Percentiles rank a stretch among this genome's conserved stretches.
Evolutionary conservation across 2,888 invertebrate genomes (phyloP).

Genomic region (Acholoe squamosa): DNA sequence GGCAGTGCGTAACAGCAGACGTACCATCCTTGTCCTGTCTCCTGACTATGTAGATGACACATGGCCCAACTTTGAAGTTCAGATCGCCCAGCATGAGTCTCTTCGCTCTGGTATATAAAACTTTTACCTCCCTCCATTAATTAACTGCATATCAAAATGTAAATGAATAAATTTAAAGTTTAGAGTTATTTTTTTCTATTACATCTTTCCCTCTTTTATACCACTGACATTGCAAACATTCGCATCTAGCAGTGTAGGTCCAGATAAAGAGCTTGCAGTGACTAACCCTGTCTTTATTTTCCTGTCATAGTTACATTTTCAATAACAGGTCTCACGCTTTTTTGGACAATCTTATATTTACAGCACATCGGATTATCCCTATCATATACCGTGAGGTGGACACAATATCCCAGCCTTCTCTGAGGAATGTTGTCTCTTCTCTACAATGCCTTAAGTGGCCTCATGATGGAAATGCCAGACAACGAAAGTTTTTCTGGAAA

Average conservation of each 20-base stretch:
- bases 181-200: too few species aligned
- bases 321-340: too few species aligned
- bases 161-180: too few species aligned
- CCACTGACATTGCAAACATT: too few species aligned
- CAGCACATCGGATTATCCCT: background rate
- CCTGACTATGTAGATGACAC: background rate
- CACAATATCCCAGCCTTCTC: background rate
- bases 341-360: too few species aligned
- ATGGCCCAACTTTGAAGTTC: conserved; percentile 15
- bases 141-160: too few species aligned
- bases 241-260: background rate
- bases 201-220: too few species aligned
- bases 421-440: background rate
- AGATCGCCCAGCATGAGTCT: conserved; percentile 9
- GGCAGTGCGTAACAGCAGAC: background rate
- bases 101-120: background rate
- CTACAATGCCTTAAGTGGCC: background rate
- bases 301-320: background rate
- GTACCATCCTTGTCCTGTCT: background rate
- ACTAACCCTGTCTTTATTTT: background rate
- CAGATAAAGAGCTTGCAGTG: background rate
- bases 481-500: background rate
- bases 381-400: background rate
- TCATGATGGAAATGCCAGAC: background rate
- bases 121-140: too few species aligned